These are phyloP conservation scores for Tachysurus vachellii DNA, from an alignment of 2,113 vertebrate species.

Conservation along the genomic window DNA sequence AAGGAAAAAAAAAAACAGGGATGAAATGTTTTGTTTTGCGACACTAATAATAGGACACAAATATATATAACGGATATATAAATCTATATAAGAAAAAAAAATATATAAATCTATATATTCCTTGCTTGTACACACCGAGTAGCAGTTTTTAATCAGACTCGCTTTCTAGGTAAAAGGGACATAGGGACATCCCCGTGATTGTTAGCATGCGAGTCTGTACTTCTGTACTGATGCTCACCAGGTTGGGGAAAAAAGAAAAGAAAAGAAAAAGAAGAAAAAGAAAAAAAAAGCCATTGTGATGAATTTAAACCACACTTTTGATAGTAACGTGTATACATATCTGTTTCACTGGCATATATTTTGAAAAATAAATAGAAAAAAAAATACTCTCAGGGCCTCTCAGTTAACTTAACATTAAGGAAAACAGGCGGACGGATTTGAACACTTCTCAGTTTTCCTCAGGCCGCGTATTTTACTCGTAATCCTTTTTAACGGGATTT, in stretches of 20 bases:
- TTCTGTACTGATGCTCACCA: conserved; percentile 73
- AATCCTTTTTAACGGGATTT: conserved; percentile 72
- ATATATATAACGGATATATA: conserved; percentile 38
- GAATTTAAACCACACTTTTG: conserved; percentile 79
- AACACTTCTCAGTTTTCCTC: conserved; percentile 73
- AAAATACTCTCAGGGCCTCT: conserved; percentile 80
- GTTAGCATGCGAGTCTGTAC: conserved; percentile 71
- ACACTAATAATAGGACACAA: conserved; percentile 47
- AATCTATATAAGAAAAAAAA: conserved; percentile 1
- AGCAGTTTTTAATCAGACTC: conserved; percentile 68
- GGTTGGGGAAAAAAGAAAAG: conserved; percentile 57
- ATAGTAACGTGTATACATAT: conserved; percentile 81
- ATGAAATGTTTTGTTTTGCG: conserved; percentile 53
- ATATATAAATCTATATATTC: conserved; percentile 43
- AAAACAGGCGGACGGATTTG: conserved; percentile 73
- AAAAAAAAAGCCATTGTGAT: conserved; percentile 76
- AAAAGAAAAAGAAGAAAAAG: conserved; percentile 61
- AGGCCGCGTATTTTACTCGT: conserved; percentile 75
- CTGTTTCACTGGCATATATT: conserved; percentile 80
- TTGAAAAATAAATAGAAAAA: conserved; percentile 59
- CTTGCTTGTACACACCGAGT: conserved; percentile 67
- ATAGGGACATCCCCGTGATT: conserved; percentile 68
- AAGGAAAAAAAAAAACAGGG: conserved; percentile 38
- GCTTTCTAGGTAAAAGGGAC: conserved; percentile 62
- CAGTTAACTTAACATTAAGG: conserved; percentile 72